Percentiles rank a stretch among this genome's conserved stretches.
These are phyloP conservation scores for Cryptus armator DNA, from an alignment of 2,888 invertebrate genomes.

Conservation along the genomic window DNA sequence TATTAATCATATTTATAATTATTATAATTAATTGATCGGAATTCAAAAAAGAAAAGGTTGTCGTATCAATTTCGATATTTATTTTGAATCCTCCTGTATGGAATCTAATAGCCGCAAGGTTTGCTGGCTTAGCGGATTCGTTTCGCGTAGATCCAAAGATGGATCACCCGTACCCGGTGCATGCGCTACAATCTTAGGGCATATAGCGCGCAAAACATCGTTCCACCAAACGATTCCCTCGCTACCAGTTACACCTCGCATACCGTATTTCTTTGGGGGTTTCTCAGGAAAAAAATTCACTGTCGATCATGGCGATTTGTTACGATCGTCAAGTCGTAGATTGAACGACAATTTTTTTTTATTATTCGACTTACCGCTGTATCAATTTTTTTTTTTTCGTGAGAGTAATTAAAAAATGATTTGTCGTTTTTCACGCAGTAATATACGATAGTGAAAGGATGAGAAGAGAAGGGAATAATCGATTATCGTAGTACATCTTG, in stretches of 20 bases:
- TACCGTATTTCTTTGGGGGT: background rate
- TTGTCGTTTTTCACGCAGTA: background rate
- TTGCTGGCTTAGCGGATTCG: conserved; percentile 54
- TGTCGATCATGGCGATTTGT: conserved; percentile 40
- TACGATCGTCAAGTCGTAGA: conserved; percentile 32
- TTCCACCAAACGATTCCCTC: conserved; percentile 13
- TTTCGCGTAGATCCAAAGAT: conserved; percentile 50
- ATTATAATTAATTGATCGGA: too few relatives aligned
- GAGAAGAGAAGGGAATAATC: background rate
- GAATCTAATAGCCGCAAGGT: conserved; percentile 18
- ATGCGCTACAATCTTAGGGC: background rate
- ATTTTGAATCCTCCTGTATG: conserved; percentile 1
- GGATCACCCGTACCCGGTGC: conserved; percentile 36
- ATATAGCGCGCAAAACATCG: background rate
- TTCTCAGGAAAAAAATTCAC: background rate
- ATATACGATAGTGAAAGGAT: background rate
- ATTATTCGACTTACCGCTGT: background rate
- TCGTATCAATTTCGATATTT: background rate
- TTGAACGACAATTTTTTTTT: conserved; percentile 19
- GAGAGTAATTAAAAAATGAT: conserved; percentile 11
- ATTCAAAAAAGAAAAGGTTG: background rate
- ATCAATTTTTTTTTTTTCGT: background rate
- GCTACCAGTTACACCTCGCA: conserved; percentile 10
- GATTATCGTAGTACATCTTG: background rate
- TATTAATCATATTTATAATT: too few relatives aligned